Conservation (phyloP, 1,140 invertebrate species). For the Triops longicaudatus region DNA sequence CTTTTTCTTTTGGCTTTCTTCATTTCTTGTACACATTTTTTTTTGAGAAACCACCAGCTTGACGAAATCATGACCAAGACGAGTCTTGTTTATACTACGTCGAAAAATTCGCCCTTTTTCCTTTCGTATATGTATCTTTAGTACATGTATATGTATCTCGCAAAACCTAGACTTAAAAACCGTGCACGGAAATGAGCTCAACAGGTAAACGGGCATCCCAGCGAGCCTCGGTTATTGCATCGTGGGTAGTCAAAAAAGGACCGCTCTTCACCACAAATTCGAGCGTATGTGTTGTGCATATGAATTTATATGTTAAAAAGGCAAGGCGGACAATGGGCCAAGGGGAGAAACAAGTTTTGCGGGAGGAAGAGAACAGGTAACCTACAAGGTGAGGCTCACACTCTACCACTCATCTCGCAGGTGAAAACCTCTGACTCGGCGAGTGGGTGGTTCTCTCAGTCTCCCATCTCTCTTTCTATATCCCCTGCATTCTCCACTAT, state of each 20-base stretch:
- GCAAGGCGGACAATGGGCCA: background rate
- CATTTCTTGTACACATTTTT: too few species aligned
- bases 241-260: background rate
- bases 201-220: conserved; percentile 5
- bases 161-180: background rate
- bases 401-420: background rate
- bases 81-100: background rate
- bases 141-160: background rate
- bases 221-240: background rate
- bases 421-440: conserved; percentile 5
- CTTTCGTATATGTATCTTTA: too few species aligned
- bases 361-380: conserved; percentile 2
- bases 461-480: background rate
- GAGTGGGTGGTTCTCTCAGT: background rate
- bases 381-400: background rate
- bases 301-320: background rate
- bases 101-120: too few species aligned
- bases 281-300: conserved; percentile 6
- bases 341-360: background rate
- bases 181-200: background rate
- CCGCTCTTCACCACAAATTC: background rate
- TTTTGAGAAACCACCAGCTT: background rate
- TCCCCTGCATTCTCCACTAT: background rate
- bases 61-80: background rate
- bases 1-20: too few species aligned